phyloP scores from a whole-genome alignment of 2,888 invertebrate genomes.

The Lepeophtheirus nordmannii region DNA sequence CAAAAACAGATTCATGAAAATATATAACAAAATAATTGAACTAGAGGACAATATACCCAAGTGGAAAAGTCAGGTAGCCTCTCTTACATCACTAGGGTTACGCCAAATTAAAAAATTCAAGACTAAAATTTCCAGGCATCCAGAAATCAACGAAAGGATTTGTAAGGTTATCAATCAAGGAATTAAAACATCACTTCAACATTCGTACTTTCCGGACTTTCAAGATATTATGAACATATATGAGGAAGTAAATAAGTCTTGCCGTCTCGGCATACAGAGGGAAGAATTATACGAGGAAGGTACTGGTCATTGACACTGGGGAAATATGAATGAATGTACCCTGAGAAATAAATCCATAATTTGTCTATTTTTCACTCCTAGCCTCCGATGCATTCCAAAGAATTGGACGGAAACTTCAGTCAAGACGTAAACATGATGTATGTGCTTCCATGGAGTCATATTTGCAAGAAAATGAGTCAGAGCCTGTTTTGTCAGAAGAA shows the following conservation, averaged over 20 bases:
- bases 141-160: background rate
- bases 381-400: background rate
- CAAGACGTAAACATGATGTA: background rate
- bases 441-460: background rate
- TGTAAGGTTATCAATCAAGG: background rate
- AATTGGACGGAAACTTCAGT: constrained; percentile 3
- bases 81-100: background rate
- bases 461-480: background rate
- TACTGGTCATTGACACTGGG: background rate
- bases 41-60: background rate
- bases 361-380: background rate
- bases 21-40: constrained; percentile 1
- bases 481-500: background rate
- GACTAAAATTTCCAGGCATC: constrained; percentile 1
- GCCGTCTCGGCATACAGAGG: background rate
- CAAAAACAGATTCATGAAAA: background rate
- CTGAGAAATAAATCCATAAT: background rate
- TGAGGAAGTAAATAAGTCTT: background rate
- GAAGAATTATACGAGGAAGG: background rate
- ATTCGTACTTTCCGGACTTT: background rate
- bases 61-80: background rate
- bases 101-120: constrained; percentile 6
- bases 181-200: background rate
- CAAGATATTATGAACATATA: background rate
- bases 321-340: background rate